These are phyloP conservation scores for Holacanthus passer DNA, from an alignment of 2,113 vertebrate genomes.

Conservation along the genomic window DNA sequence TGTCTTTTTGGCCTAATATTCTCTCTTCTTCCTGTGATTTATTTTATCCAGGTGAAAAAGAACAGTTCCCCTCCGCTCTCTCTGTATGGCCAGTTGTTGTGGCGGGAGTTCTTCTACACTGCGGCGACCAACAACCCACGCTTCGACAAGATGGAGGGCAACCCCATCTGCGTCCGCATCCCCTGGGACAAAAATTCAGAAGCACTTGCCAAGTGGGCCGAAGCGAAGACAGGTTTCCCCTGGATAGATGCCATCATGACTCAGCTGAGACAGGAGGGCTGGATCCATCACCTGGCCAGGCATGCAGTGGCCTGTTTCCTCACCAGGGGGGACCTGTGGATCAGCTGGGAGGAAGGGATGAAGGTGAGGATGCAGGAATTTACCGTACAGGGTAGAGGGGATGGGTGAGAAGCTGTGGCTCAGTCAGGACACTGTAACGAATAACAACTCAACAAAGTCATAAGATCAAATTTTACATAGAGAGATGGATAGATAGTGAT, in stretches of 20 bases:
- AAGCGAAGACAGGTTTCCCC: constrained; percentile 85
- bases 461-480: too few species aligned
- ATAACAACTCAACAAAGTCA: too few species aligned
- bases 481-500: too few species aligned
- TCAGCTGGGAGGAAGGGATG: constrained; percentile 88
- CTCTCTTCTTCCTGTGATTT: not conserved
- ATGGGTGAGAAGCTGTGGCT: too few species aligned
- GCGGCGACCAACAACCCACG: constrained; percentile 85
- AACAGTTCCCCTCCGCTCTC: constrained; percentile 84
- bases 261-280: constrained; percentile 85
- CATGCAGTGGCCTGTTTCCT: constrained; percentile 86
- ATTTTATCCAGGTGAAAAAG: constrained; percentile 81
- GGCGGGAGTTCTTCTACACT: constrained; percentile 86
- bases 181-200: constrained; percentile 86
- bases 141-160: constrained; percentile 86
- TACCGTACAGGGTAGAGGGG: too few species aligned
- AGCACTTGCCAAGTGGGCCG: constrained; percentile 85
- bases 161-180: constrained; percentile 86
- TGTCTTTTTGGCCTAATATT: not conserved
- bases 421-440: too few species aligned
- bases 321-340: constrained; percentile 85
- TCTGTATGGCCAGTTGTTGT: constrained; percentile 85
- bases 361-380: constrained; percentile 73
- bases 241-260: constrained; percentile 88
- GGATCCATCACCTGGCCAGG: constrained; percentile 86